phyloP scores from a whole-genome alignment of 2,113 vertebrate species.

The Seriola aureovittata region DNA sequence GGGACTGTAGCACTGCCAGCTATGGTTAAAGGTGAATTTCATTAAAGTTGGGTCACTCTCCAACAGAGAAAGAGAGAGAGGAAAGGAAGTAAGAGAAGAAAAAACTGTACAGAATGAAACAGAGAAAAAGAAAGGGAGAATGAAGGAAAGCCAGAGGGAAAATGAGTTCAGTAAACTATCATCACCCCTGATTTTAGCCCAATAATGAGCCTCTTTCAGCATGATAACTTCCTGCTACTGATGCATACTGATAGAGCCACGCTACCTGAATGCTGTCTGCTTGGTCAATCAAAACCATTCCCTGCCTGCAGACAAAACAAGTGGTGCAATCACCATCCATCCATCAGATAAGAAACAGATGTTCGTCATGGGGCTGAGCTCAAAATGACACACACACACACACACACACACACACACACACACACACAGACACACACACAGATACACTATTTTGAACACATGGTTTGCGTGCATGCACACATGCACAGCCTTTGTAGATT shows the following conservation, averaged over 20 bases:
- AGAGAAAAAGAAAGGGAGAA: slow-evolving; percentile 16
- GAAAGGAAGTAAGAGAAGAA: slow-evolving; percentile 4
- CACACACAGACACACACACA: slow-evolving; percentile 19
- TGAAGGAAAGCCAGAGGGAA: slow-evolving; percentile 4
- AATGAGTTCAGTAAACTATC: slow-evolving; percentile 63
- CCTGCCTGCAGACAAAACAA: slow-evolving; percentile 79
- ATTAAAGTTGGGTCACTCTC: slow-evolving; percentile 58
- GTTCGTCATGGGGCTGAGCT: slow-evolving; percentile 45
- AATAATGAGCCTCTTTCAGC: slow-evolving; percentile 76
- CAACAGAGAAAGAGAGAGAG: slow-evolving; percentile 22
- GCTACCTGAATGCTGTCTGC: slow-evolving; percentile 79
- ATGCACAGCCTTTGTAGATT: slow-evolving; percentile 23
- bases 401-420: slow-evolving; percentile 1
- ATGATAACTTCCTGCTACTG: slow-evolving; percentile 70
- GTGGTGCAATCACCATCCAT: slow-evolving; percentile 65
- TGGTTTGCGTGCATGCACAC: neutral
- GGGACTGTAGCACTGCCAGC: slow-evolving; percentile 46
- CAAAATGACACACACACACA: slow-evolving; percentile 51
- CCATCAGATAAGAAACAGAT: slow-evolving; percentile 79
- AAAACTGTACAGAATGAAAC: neutral
- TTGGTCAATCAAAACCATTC: slow-evolving; percentile 75
- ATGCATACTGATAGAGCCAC: slow-evolving; percentile 68
- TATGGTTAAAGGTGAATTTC: slow-evolving; percentile 63
- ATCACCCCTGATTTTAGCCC: slow-evolving; percentile 64
- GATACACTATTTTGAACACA: slow-evolving; percentile 33